Evolutionary conservation across 2,888 invertebrate genomes (phyloP).

Genomic region (Leucophenga montana): DNA sequence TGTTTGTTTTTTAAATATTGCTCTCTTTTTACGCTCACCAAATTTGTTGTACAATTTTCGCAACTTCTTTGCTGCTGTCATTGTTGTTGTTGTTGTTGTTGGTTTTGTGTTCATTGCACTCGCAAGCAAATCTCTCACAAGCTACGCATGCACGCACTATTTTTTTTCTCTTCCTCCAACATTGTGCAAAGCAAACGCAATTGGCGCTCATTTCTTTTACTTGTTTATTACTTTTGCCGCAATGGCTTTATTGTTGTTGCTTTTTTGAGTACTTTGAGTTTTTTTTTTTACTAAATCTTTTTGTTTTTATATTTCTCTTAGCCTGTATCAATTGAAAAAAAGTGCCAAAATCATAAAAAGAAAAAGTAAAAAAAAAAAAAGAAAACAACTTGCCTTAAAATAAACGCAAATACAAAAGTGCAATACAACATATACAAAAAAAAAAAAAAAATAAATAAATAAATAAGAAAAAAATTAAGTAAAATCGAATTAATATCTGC

Average conservation of each 20-base stretch:
- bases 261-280: no score
- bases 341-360: neutral
- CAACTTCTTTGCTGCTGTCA: neutral
- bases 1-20: no score
- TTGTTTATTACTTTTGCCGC: neutral
- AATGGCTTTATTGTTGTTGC: no score
- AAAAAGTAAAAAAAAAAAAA: neutral
- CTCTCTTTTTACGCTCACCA: no score
- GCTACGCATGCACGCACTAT: neutral
- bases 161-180: neutral
- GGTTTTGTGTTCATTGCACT: slow-evolving; percentile 3
- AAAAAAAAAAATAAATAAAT: no score
- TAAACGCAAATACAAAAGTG: slow-evolving; percentile 15
- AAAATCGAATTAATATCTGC: slow-evolving; percentile 31
- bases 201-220: neutral
- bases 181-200: neutral
- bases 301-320: no score
- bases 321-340: neutral
- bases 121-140: neutral
- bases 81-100: neutral
- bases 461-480: no score
- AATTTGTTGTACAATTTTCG: no score
- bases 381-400: neutral
- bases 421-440: no score
- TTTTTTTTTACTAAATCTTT: no score